Percentiles rank a stretch among this genome's conserved stretches.
phyloP scores from a whole-genome alignment of 2,113 vertebrate species.

The Festucalex cinctus region DNA sequence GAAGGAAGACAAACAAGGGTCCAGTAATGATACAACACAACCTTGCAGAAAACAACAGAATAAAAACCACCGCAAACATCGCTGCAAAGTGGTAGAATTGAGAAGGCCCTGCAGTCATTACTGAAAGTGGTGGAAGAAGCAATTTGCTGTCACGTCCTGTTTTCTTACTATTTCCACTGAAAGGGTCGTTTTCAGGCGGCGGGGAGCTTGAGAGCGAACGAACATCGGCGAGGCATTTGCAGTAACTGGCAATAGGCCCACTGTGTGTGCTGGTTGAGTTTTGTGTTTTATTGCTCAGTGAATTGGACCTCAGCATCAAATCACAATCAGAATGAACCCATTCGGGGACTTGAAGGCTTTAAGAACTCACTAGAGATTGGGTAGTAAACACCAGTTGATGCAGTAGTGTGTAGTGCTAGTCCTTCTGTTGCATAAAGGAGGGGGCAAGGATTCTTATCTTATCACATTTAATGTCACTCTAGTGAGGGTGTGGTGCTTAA shows the following conservation, averaged over 20 bases:
- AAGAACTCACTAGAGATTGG: not conserved
- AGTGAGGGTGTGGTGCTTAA: too few relatives aligned
- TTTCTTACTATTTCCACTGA: slow-evolving; percentile 46
- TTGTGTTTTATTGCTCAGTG: slow-evolving; percentile 42
- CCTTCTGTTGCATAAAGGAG: not conserved
- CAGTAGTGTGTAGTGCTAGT: not conserved
- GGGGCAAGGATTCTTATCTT: not conserved
- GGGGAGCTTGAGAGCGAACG: slow-evolving; percentile 37
- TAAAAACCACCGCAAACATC: not conserved
- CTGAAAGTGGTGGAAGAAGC: slow-evolving; percentile 35
- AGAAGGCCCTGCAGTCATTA: slow-evolving; percentile 42
- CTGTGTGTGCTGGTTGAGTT: slow-evolving; percentile 20
- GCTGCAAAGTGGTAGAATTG: not conserved
- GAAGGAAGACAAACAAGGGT: slow-evolving; percentile 5
- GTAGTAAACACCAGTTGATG: not conserved
- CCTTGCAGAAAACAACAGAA: not conserved
- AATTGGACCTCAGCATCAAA: slow-evolving; percentile 6
- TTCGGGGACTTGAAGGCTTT: not conserved
- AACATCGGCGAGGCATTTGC: slow-evolving; percentile 53
- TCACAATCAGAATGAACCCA: slow-evolving; percentile 16
- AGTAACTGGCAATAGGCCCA: slow-evolving; percentile 50
- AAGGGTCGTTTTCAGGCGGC: slow-evolving; percentile 50
- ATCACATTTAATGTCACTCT: not conserved
- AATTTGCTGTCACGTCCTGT: slow-evolving; percentile 52
- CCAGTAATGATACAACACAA: not conserved